These are phyloP conservation scores for Rhogogaster chlorosoma DNA, from an alignment of 2,888 invertebrate genomes.

Conservation along the genomic window DNA sequence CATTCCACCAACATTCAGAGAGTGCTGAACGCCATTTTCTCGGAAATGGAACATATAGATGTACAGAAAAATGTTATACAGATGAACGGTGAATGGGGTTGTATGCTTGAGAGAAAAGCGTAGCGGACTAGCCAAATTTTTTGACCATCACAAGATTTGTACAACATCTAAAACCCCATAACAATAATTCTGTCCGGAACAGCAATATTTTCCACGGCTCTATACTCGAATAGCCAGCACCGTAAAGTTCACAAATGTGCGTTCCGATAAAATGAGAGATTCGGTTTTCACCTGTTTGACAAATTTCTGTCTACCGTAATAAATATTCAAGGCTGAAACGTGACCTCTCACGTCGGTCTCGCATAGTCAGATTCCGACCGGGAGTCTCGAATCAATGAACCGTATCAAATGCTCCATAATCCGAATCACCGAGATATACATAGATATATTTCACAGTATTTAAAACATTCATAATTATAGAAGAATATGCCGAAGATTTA, in stretches of 20 bases:
- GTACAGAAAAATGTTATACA: neutral
- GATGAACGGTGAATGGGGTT: neutral
- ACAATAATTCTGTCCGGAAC: neutral
- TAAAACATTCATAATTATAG: neutral
- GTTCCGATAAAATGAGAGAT: neutral
- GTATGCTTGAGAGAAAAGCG: too few relatives aligned
- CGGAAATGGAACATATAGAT: neutral
- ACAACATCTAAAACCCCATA: neutral
- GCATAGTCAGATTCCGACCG: neutral
- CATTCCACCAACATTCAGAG: neutral
- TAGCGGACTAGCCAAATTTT: neutral
- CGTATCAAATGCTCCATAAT: neutral
- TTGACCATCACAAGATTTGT: neutral
- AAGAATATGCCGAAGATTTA: neutral
- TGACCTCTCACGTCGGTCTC: neutral
- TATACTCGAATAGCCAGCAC: neutral
- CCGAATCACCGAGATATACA: neutral
- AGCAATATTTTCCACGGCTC: neutral
- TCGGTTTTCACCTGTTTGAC: neutral
- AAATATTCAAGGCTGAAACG: neutral
- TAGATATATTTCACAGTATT: neutral
- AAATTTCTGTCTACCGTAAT: neutral
- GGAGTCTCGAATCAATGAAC: neutral
- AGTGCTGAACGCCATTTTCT: neutral
- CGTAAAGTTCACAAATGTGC: neutral